Evolutionary conservation across 2,797 vertebrate genomes (phyloP).

Genomic region (Anguilla megastoma): DNA sequence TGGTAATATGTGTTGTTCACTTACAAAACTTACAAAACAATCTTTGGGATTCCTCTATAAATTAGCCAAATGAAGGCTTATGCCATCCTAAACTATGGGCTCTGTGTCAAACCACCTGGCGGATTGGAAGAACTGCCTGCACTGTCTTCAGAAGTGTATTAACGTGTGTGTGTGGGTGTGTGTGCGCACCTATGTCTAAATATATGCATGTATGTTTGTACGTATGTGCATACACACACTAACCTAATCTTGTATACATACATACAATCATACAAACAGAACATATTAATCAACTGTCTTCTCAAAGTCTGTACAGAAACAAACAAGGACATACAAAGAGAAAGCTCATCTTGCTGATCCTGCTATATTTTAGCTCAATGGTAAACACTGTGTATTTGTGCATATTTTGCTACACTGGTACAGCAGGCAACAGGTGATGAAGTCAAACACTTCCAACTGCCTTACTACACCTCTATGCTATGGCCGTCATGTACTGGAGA

Average conservation of each 20-base stretch:
- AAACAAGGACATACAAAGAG: conserved; percentile 18
- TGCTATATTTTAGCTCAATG: conserved; percentile 2
- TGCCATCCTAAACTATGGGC: conserved; percentile 32
- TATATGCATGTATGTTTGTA: neutral
- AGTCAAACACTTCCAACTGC: neutral
- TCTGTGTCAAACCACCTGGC: conserved; percentile 46
- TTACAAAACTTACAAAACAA: conserved; percentile 29
- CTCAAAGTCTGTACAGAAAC: conserved; percentile 49
- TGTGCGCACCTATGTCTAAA: neutral
- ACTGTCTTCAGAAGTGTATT: neutral
- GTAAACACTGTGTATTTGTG: conserved; percentile 4
- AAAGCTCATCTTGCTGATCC: neutral
- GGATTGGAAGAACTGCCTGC: conserved; percentile 42
- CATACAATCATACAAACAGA: neutral
- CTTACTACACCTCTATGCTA: neutral
- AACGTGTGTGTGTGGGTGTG: neutral
- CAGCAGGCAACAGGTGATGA: conserved; percentile 2
- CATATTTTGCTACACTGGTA: conserved; percentile 11
- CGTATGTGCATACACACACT: neutral
- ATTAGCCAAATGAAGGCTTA: conserved; percentile 27
- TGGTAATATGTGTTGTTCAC: conserved; percentile 11
- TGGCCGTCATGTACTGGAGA: neutral
- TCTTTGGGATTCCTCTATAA: conserved; percentile 35
- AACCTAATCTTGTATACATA: neutral
- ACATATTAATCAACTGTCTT: neutral